These are phyloP conservation scores for Rotaria sp. DNA, from an alignment of 2,888 invertebrate species.

Conservation along the genomic window DNA sequence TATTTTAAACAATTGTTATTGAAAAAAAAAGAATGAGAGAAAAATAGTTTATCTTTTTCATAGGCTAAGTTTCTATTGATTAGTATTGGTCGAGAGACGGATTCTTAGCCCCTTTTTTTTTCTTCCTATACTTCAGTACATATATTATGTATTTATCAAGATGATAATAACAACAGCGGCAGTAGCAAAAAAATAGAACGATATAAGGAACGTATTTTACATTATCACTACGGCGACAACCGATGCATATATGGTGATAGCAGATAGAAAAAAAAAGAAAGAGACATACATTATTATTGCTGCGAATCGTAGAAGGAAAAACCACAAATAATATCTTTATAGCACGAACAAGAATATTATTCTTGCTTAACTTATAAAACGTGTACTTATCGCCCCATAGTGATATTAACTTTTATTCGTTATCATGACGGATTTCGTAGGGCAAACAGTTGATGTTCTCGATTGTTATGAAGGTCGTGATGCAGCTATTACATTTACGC, in stretches of 20 bases:
- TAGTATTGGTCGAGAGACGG: too few relatives aligned
- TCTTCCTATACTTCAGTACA: neutral
- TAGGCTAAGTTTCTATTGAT: neutral
- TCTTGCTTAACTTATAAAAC: neutral
- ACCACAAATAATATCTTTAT: neutral
- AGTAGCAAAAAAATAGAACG: neutral
- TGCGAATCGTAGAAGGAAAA: neutral
- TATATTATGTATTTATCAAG: neutral
- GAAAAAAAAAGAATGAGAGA: neutral
- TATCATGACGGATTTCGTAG: neutral
- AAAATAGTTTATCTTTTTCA: neutral
- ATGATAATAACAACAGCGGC: neutral
- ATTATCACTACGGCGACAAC: neutral
- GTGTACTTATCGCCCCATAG: neutral
- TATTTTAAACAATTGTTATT: neutral
- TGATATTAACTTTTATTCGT: neutral
- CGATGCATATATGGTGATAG: neutral
- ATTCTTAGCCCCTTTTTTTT: neutral
- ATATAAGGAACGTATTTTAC: neutral
- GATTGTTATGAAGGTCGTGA: conserved; percentile 40
- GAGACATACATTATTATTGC: neutral
- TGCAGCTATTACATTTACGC: conserved; percentile 37
- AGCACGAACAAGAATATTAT: neutral
- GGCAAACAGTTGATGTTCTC: conserved; percentile 31
- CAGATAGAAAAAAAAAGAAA: neutral